phyloP scores from a whole-genome alignment of 2,888 invertebrate species.

The Epsilonema sp. region DNA sequence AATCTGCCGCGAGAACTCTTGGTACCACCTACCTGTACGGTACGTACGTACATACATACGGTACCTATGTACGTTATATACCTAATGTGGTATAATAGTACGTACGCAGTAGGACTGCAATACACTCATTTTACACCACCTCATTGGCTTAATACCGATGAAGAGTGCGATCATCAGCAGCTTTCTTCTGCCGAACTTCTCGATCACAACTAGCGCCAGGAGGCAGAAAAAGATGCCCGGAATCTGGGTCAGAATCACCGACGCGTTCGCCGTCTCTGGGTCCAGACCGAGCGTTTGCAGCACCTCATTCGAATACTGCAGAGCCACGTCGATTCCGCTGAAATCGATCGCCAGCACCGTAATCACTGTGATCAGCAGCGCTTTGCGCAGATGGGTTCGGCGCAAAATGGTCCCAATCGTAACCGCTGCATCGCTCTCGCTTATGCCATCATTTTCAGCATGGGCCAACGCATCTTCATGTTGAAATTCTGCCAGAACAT shows the following conservation, averaged over 20 bases:
- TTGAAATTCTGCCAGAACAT: no score
- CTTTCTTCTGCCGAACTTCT: not conserved
- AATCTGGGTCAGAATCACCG: not conserved
- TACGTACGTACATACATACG: no score
- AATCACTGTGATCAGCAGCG: not conserved
- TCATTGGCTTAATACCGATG: no score
- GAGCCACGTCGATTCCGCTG: not conserved
- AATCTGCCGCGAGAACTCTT: no score
- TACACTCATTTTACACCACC: no score
- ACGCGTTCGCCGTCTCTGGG: not conserved
- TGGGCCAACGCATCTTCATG: no score
- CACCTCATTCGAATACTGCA: not conserved
- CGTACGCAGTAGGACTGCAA: no score
- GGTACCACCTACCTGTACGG: no score
- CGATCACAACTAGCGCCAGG: not conserved
- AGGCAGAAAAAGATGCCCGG: not conserved
- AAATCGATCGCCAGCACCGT: not conserved
- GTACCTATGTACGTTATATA: no score
- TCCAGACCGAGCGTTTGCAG: not conserved
- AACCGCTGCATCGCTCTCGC: no score
- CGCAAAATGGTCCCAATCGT: not conserved
- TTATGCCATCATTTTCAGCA: no score
- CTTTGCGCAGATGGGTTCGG: not conserved
- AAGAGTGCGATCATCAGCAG: not conserved
- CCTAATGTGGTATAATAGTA: no score